phyloP scores from a whole-genome alignment of 1,140 invertebrate genomes.

The Zaprionus kolodkinae region DNA sequence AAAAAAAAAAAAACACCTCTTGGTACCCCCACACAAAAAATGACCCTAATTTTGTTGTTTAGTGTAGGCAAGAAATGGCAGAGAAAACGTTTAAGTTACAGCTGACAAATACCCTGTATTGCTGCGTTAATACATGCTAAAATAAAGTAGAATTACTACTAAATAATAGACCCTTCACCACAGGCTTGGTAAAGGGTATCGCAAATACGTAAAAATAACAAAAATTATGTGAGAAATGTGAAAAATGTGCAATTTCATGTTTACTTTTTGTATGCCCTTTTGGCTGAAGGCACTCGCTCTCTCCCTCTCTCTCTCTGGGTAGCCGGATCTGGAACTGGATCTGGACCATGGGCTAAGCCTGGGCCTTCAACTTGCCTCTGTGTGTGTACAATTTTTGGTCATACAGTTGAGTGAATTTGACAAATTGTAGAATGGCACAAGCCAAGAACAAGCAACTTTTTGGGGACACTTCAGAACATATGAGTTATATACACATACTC shows the following conservation, averaged over 20 bases:
- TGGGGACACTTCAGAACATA: constrained; percentile 24
- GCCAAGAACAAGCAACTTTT: constrained; percentile 32
- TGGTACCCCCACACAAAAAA: constrained; percentile 13
- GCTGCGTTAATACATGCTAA: not conserved
- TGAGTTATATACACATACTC: constrained; percentile 29
- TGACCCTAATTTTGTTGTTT: constrained; percentile 66
- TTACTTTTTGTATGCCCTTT: constrained; percentile 41
- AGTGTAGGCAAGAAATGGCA: constrained; percentile 37
- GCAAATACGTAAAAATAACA: constrained; percentile 33
- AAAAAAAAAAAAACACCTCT: not conserved
- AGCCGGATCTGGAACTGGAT: constrained; percentile 25
- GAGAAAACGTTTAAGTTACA: constrained; percentile 1
- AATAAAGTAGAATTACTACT: not conserved
- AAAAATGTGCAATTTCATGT: constrained; percentile 82
- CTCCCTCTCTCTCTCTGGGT: not conserved
- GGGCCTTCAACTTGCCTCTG: constrained; percentile 32
- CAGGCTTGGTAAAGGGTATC: not conserved
- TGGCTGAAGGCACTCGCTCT: not conserved
- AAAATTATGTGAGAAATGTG: constrained; percentile 68
- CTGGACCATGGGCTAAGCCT: constrained; percentile 31
- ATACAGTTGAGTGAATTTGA: constrained; percentile 77
- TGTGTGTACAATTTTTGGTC: constrained; percentile 36
- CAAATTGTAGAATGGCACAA: constrained; percentile 73
- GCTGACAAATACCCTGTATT: not conserved
- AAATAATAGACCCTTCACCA: not conserved